A percentile compares a stretch with the other conserved stretches of the same genome.
phyloP scores from a whole-genome alignment of 1,140 invertebrate species.

The Lysiphlebus fabarum region DNA sequence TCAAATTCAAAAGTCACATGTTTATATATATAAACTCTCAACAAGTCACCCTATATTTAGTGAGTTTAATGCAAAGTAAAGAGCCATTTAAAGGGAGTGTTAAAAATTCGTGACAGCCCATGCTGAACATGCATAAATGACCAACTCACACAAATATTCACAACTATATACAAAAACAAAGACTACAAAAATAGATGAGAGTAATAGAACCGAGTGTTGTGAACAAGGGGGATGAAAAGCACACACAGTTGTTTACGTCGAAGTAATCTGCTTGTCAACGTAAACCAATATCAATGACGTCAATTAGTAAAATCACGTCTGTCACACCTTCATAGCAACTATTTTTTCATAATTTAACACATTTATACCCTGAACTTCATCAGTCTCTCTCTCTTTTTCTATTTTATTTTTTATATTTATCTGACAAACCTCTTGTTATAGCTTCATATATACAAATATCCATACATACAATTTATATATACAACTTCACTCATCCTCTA shows the following conservation, averaged over 20 bases:
- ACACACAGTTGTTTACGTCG: slow-evolving; percentile 53
- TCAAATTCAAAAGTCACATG: not conserved
- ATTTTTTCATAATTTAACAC: not conserved
- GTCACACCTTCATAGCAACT: slow-evolving; percentile 17
- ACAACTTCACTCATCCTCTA: not conserved
- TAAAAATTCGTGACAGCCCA: slow-evolving; percentile 46
- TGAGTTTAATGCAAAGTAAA: not conserved
- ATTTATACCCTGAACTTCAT: slow-evolving; percentile 22
- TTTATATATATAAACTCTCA: not conserved
- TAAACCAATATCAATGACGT: slow-evolving; percentile 57
- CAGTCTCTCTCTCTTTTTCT: slow-evolving; percentile 24
- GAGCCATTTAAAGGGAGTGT: slow-evolving; percentile 29
- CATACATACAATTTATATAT: not conserved
- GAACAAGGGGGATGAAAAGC: slow-evolving; percentile 9
- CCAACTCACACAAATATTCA: not conserved
- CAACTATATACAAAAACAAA: not conserved
- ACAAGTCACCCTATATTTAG: not conserved
- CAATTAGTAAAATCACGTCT: slow-evolving; percentile 50
- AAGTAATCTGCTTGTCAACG: slow-evolving; percentile 55
- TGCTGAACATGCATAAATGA: not conserved
- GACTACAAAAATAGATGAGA: slow-evolving; percentile 2
- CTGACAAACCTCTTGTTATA: slow-evolving; percentile 8
- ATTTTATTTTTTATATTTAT: slow-evolving; percentile 15
- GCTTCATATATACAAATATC: not conserved
- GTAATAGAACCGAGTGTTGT: too few species aligned